Percentiles rank a stretch among this genome's conserved stretches.
phyloP scores from a whole-genome alignment of 2,797 vertebrate genomes.

The Diceros bicornis region DNA sequence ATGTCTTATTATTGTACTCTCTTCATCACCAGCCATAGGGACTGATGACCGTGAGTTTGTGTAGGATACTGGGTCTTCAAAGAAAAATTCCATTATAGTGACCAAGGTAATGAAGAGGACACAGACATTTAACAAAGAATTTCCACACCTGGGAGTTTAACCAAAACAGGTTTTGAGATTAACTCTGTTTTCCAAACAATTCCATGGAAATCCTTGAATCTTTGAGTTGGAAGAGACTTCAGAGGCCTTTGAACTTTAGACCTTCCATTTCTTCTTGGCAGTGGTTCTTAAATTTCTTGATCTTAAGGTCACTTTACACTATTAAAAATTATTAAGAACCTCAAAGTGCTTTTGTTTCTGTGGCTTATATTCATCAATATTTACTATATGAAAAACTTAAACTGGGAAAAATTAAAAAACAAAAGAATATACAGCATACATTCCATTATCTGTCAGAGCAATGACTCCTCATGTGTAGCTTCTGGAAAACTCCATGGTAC shows the following conservation, averaged over 20 bases:
- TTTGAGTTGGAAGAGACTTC: constrained; percentile 44
- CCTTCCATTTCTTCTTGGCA: not conserved
- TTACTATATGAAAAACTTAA: constrained; percentile 26
- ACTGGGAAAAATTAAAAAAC: constrained; percentile 23
- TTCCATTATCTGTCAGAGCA: not conserved
- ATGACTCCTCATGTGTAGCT: not conserved
- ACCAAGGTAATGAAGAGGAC: not conserved
- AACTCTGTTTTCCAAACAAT: constrained; percentile 52
- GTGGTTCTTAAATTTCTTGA: constrained; percentile 14
- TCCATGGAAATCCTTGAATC: constrained; percentile 17
- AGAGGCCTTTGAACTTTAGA: constrained; percentile 39
- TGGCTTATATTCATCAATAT: constrained; percentile 40
- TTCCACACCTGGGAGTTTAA: not conserved
- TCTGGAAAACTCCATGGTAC: constrained; percentile 1
- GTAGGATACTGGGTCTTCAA: not conserved
- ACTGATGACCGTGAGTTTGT: not conserved
- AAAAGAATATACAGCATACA: not conserved
- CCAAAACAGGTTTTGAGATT: constrained; percentile 26
- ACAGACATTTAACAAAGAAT: constrained; percentile 40
- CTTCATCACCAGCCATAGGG: not conserved
- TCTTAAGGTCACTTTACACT: not conserved
- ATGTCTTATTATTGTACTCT: not conserved
- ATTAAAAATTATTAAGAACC: constrained; percentile 32
- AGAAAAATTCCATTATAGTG: constrained; percentile 9
- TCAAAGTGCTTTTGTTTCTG: constrained; percentile 5